Evolutionary conservation across 1,140 invertebrate species (phyloP), one percentile per base, ranked within the genome.

Genomic region (Temnothorax curvispinosus): DNA sequence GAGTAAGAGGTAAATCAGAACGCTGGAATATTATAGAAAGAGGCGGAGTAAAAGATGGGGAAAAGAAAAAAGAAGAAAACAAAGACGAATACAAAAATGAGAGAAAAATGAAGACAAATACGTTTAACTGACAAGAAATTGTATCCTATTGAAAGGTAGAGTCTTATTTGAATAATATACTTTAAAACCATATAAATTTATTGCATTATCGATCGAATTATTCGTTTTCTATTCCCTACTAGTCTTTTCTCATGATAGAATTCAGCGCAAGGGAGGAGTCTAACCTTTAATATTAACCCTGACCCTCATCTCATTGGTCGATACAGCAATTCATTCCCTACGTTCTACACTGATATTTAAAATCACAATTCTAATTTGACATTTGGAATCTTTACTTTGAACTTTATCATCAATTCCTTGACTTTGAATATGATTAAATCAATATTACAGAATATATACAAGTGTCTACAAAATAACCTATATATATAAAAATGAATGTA

Each of bases 261-360:
- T 74, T 60, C 62, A 62, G 41, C 44, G 62, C 52, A 56, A 52
- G 65, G 74, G 54, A 80, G 41, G 54, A 87, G 75, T 78, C 87
- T 88, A 91, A 91, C 90, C 88, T 90, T 90, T 89, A 84, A 90
- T 85, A 86, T 75, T 90, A 91, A 91, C 90, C 88, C 90, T 21
- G 21, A 21, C 21, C 21, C 21, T 21, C 88, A 87, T 76, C 87
- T 84, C 80, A 90, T 85, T 76, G 65, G 54, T 50, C 54, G 38
- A 58, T 38, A 58, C 41, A 13, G 2, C n/a, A 58, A 58, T 44
- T 9, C 8, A 8, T 76, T 60, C 7, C 18, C 11, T 38, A 27
- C 27, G 27, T 27, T 27, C 1, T 27, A 27, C 32, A 44, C 27
- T 15, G 18, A 32, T 76, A 76, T 76, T 4, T 76, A 60, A 58